phyloP scores from a whole-genome alignment of 2,888 invertebrate species.

The Coronaproctus castanopsis region DNA sequence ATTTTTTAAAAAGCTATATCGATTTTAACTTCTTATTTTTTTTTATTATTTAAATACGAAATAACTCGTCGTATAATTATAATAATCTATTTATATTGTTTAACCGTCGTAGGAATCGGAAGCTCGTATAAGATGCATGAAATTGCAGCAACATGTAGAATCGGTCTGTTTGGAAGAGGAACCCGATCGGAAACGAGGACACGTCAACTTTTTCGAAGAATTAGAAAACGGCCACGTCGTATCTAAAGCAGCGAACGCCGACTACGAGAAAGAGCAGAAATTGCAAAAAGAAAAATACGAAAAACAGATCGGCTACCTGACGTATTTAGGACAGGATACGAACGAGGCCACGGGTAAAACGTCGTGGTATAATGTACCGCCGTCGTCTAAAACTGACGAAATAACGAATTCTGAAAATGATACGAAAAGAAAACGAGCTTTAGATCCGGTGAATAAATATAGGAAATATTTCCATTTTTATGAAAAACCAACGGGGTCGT shows the following conservation, averaged over 20 bases:
- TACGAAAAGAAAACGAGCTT: slow-evolving; percentile 40
- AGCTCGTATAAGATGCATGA: slow-evolving; percentile 24
- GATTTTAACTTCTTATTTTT: no score
- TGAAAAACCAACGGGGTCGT: not conserved
- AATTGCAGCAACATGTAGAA: not conserved
- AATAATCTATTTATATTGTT: no score
- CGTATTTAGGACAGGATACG: slow-evolving; percentile 84
- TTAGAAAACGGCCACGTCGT: slow-evolving; percentile 49
- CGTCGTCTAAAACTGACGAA: slow-evolving; percentile 28
- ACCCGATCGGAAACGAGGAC: slow-evolving; percentile 27
- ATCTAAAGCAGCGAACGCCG: slow-evolving; percentile 48
- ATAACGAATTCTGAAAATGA: slow-evolving; percentile 39
- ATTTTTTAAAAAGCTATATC: no score
- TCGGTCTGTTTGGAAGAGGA: not conserved
- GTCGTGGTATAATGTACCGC: slow-evolving; percentile 71
- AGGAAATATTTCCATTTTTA: slow-evolving; percentile 19
- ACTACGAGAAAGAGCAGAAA: slow-evolving; percentile 73
- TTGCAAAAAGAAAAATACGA: slow-evolving; percentile 90
- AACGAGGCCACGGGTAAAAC: slow-evolving; percentile 63
- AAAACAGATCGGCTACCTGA: slow-evolving; percentile 88
- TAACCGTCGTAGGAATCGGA: slow-evolving; percentile 72
- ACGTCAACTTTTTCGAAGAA: slow-evolving; percentile 74
- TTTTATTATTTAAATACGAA: no score
- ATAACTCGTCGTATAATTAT: no score
- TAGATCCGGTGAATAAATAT: slow-evolving; percentile 44